Conservation (phyloP, 1,140 invertebrate genomes). For the Chelonus insularis region DNA sequence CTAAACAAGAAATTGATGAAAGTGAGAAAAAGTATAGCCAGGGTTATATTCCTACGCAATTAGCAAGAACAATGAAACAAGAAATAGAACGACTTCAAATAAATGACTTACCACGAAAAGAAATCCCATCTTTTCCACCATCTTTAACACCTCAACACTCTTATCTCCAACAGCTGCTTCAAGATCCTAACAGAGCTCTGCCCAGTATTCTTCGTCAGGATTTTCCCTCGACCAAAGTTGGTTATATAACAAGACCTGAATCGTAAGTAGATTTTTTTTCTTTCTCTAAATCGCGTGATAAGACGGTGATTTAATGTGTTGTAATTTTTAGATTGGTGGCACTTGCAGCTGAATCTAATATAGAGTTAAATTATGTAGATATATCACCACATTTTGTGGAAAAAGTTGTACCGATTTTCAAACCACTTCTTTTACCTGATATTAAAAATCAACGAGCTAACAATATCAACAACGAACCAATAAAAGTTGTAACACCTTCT, state of each 20-base stretch:
- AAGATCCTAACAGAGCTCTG: slow-evolving; percentile 39
- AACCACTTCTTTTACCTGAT: slow-evolving; percentile 31
- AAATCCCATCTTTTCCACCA: slow-evolving; percentile 39
- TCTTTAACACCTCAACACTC: slow-evolving; percentile 50
- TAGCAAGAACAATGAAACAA: slow-evolving; percentile 33
- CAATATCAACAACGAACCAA: slow-evolving; percentile 5
- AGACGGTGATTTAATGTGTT: background rate
- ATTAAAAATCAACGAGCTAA: slow-evolving; percentile 28
- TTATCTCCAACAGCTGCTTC: slow-evolving; percentile 44
- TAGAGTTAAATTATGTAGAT: slow-evolving; percentile 40
- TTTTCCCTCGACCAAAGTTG: slow-evolving; percentile 46
- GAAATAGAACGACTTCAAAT: slow-evolving; percentile 38
- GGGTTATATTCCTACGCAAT: slow-evolving; percentile 31
- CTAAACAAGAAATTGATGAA: slow-evolving; percentile 21
- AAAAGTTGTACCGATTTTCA: slow-evolving; percentile 43
- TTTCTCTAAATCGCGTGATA: too few species aligned
- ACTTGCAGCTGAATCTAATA: slow-evolving; percentile 38
- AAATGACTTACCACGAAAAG: slow-evolving; percentile 23
- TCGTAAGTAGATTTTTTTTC: too few species aligned
- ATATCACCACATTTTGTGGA: slow-evolving; percentile 46
- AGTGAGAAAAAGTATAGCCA: slow-evolving; percentile 26
- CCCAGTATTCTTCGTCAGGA: slow-evolving; percentile 41
- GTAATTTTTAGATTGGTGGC: slow-evolving; percentile 39
- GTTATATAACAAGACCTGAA: slow-evolving; percentile 44
- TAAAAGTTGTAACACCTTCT: background rate